These are phyloP conservation scores for Odocoileus virginianus DNA, from an alignment of 2,113 vertebrate species.

Conservation along the genomic window DNA sequence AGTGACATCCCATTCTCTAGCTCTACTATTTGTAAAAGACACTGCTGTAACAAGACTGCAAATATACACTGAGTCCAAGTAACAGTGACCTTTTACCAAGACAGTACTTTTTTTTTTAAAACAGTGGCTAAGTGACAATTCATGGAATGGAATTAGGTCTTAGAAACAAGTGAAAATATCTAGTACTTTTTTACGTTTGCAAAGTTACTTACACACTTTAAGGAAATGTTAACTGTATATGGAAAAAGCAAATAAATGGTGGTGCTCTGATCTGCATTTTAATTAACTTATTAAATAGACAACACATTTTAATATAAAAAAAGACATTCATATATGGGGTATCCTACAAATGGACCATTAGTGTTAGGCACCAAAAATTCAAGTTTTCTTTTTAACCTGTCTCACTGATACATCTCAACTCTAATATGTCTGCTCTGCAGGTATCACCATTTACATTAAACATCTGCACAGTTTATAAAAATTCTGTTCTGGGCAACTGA, in stretches of 20 bases:
- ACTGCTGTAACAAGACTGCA: slow-evolving; percentile 76
- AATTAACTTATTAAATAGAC: slow-evolving; percentile 70
- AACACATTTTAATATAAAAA: slow-evolving; percentile 76
- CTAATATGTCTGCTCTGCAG: slow-evolving; percentile 4
- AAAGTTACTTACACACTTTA: slow-evolving; percentile 74
- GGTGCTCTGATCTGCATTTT: slow-evolving; percentile 54
- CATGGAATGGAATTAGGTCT: slow-evolving; percentile 82
- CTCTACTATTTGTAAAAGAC: slow-evolving; percentile 76
- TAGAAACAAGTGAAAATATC: slow-evolving; percentile 78
- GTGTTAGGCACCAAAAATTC: slow-evolving; percentile 81
- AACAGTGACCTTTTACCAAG: slow-evolving; percentile 79
- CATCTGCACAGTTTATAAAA: slow-evolving; percentile 28
- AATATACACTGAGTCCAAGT: slow-evolving; percentile 72
- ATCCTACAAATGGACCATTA: slow-evolving; percentile 73
- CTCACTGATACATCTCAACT: neutral
- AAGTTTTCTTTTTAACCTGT: slow-evolving; percentile 70
- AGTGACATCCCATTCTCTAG: slow-evolving; percentile 63
- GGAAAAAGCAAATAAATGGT: slow-evolving; percentile 65
- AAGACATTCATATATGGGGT: slow-evolving; percentile 54
- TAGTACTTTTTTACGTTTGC: slow-evolving; percentile 67
- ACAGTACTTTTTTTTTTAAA: slow-evolving; percentile 63
- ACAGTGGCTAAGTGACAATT: slow-evolving; percentile 77
- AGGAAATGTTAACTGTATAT: slow-evolving; percentile 68
- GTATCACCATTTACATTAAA: slow-evolving; percentile 36
- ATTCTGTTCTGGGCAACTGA: slow-evolving; percentile 8